Evolutionary conservation across 2,888 invertebrate species (phyloP), one percentile per base, ranked within the genome.

Genomic region (Chesias legatella): DNA sequence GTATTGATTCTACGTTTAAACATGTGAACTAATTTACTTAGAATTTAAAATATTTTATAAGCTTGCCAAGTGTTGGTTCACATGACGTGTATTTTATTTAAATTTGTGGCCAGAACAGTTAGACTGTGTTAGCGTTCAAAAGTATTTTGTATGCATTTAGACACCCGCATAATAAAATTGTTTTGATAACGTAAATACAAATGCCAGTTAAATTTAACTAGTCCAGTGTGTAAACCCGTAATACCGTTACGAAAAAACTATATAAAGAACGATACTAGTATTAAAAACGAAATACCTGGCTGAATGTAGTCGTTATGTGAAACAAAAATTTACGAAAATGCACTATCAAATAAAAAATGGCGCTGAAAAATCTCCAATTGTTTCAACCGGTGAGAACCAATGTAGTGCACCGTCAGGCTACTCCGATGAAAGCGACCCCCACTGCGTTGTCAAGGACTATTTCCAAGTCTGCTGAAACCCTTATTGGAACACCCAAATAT

Each of bases 401-500:
- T 24, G 80, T 74, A 75, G 75, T 73, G 33, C 74, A 81, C 48
- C 62, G 78, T 1, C 79, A 79, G 35, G 68, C 72, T 9, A 77
- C 76, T 1, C 88, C 88, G 1, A 78, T 88, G 78, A 73, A 64
- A 61, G 88, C 85, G 0, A 73, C 80, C 1, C 85, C 85, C 0
- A 65, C 76, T 0, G 73, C 79, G 1, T 51, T 85, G 3, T 79
- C 81, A 0, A 75, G 79, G 43, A 77, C 56, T 43, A 69, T 88
- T 7, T 86, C 86, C 1, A 81, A 72, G 44, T 85, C 86, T 21
- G 88, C 88, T 35, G 89, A 89, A 49, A 77, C 80, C 3, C 62
- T 89, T 10, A 71, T 70, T 7, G 79, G 75, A 5, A 70, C 70
- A 24, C 66, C 70, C 3, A 78, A 73, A 58, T 53, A 51, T 48